These are phyloP conservation scores for Papilio demoleus DNA, from an alignment of 2,888 invertebrate genomes.

Conservation along the genomic window DNA sequence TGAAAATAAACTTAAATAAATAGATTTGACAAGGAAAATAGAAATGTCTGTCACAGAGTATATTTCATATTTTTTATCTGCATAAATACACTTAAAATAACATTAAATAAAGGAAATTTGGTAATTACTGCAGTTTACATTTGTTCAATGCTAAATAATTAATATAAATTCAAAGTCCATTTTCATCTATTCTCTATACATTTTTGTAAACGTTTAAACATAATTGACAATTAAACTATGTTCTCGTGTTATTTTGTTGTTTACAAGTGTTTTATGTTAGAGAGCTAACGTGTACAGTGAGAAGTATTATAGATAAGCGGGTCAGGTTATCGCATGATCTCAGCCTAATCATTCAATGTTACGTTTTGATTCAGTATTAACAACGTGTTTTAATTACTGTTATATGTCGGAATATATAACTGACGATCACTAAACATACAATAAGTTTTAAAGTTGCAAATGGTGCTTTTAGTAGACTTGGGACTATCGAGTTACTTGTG, in stretches of 20 bases:
- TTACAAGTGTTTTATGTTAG: too few relatives aligned
- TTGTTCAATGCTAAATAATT: too few relatives aligned
- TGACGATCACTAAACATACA: not conserved
- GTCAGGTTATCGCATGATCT: slow-evolving; percentile 36
- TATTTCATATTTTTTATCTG: not conserved
- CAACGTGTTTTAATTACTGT: not conserved
- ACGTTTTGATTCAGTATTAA: slow-evolving; percentile 20
- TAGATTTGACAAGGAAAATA: not conserved
- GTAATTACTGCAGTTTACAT: too few relatives aligned
- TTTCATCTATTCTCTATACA: too few relatives aligned
- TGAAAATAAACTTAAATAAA: slow-evolving; percentile 47
- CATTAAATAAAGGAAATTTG: too few relatives aligned
- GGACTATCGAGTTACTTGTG: too few relatives aligned
- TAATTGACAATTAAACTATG: too few relatives aligned
- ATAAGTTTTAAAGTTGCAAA: not conserved
- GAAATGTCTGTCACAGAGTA: not conserved
- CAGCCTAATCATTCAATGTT: slow-evolving; percentile 20
- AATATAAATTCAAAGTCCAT: too few relatives aligned
- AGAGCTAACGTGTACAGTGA: slow-evolving; percentile 15
- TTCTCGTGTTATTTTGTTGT: slow-evolving; percentile 13
- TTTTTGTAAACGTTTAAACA: too few relatives aligned
- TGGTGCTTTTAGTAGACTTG: too few relatives aligned
- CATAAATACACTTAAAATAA: too few relatives aligned
- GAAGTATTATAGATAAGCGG: slow-evolving; percentile 32
- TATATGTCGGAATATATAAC: not conserved